Evolutionary conservation across 2,113 vertebrate genomes (phyloP), one percentile per base, ranked within the genome.

Genomic region (Lates calcarifer): DNA sequence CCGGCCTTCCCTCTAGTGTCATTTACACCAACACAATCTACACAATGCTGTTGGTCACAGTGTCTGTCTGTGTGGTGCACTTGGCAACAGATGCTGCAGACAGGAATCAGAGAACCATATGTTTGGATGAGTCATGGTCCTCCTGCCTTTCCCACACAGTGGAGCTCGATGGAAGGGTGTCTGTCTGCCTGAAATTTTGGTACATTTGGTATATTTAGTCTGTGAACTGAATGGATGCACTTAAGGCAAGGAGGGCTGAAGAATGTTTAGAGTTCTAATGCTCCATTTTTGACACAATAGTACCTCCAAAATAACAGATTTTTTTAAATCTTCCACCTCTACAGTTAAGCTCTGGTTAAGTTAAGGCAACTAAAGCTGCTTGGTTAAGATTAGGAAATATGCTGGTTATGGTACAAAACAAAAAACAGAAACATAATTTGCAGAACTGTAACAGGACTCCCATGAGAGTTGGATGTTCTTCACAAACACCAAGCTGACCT

Each of bases 61-160:
- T 94, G 80, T 81, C 73, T 97, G 96, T 96, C 85, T 97, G 95
- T 96, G 96, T 96, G 95, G 95, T 93, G 96, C 96, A 95, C 96
- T 96, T 95, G 95, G 96, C 95, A 97, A 94, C 97, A 97, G 96
- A 98, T 97, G 96, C 95, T 95, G 96, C 95, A 95, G 72, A 86
- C 95, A 95, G 95, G 95, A 96, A 97, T 96, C 96, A 95, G 94
- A 94, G 94, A 95, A 96, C 96, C 97, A 97, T 97, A 97, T 98
- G 96, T 96, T 95, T 96, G 93, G 89, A 97, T 98, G 95, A 97
- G 96, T 97, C 96, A 96, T 96, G 96, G 94, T 95, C 94, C 94
- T 93, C 56, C 15, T 29, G 67, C 51, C 91, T 96, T 97, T 97
- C 96, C 95, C 96, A 96, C 95, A 96, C 37, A 37, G 56, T 7